These are phyloP conservation scores for Sinotaia quadrata DNA, from an alignment of 2,888 invertebrate species.

Conservation along the genomic window DNA sequence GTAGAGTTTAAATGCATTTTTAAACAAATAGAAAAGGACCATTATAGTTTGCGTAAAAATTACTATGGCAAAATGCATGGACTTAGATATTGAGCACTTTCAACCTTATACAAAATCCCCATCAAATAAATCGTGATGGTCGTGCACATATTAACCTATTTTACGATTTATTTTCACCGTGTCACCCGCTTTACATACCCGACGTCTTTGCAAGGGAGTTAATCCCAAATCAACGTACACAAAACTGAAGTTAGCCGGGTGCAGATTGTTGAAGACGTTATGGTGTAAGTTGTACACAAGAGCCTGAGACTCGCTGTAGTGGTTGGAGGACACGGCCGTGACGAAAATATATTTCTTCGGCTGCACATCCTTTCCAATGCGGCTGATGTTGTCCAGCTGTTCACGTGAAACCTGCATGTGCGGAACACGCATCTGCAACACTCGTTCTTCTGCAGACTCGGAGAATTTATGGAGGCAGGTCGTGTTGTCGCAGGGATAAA, in stretches of 20 bases:
- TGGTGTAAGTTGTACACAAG: slow-evolving; percentile 17
- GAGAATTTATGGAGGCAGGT: slow-evolving; percentile 10
- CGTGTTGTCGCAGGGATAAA: slow-evolving; percentile 13
- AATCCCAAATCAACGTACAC: slow-evolving; percentile 21
- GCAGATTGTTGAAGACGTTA: slow-evolving; percentile 14
- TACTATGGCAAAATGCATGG: too few species aligned
- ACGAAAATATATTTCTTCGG: slow-evolving; percentile 17
- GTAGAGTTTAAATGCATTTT: too few species aligned
- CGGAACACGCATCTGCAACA: slow-evolving; percentile 11
- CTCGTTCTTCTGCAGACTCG: neutral
- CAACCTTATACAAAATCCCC: too few species aligned
- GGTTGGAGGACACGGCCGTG: slow-evolving; percentile 25
- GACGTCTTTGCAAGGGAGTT: neutral
- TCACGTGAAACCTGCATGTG: neutral
- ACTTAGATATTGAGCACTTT: too few species aligned
- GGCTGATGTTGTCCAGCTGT: neutral
- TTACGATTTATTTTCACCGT: too few species aligned
- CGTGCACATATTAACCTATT: too few species aligned
- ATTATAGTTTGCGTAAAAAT: too few species aligned
- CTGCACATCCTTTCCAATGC: neutral
- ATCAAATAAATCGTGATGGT: too few species aligned
- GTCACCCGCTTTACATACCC: too few species aligned
- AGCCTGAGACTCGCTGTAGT: slow-evolving; percentile 25
- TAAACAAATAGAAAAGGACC: too few species aligned
- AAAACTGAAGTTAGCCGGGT: slow-evolving; percentile 3